Evolutionary conservation across 2,888 invertebrate species (phyloP).

Genomic region (Pammene aurita): DNA sequence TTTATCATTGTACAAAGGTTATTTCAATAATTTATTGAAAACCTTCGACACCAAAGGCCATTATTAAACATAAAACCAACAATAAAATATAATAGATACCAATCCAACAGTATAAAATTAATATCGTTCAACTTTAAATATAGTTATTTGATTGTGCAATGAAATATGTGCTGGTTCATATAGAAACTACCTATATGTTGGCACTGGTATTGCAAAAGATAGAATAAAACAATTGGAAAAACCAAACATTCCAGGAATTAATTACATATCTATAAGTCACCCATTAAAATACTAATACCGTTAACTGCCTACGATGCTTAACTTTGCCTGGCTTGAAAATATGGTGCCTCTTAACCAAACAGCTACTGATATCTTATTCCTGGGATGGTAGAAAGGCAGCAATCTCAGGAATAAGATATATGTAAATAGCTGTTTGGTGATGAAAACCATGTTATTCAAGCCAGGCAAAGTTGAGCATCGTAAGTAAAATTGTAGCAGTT

Average conservation of each 20-base stretch:
- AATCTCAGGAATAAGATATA: no score
- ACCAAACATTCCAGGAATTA: constrained; percentile 20
- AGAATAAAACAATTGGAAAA: constrained; percentile 21
- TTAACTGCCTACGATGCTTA: no score
- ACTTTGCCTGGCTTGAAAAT: no score
- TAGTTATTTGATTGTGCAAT: constrained; percentile 67
- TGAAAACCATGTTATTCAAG: no score
- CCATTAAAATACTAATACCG: constrained; percentile 35
- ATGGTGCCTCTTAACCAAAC: no score
- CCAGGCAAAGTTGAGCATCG: no score
- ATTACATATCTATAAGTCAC: constrained; percentile 33
- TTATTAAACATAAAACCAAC: constrained; percentile 57
- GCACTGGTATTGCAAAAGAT: constrained; percentile 55
- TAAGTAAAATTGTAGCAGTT: no score
- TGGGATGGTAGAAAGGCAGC: no score
- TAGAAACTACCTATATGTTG: constrained; percentile 58
- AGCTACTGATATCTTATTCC: no score
- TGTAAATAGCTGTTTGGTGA: no score
- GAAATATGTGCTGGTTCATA: constrained; percentile 63
- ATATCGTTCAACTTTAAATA: constrained; percentile 67
- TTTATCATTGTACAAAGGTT: constrained; percentile 22
- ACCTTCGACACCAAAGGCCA: constrained; percentile 27
- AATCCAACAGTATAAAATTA: constrained; percentile 79
- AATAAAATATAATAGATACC: constrained; percentile 71
- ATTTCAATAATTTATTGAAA: constrained; percentile 30